Base-by-base conservation (phyloP, 2,113 vertebrate species). In the Sturnus vulgaris region DNA sequence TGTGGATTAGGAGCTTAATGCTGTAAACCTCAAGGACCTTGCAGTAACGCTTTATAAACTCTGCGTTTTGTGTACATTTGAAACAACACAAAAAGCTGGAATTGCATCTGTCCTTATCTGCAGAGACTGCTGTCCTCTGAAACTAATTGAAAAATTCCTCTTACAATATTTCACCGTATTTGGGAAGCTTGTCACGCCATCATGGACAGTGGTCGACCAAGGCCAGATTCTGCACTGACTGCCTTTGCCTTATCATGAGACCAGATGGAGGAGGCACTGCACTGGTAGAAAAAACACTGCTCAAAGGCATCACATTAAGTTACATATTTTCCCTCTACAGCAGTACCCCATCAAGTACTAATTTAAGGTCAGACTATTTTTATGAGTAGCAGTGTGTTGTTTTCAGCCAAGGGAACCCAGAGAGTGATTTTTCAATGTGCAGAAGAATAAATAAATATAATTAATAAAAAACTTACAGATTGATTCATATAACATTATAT, bases 61-160 rank as follows among this genome's bases (percentile, higher is more conserved):
- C 49, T 35, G 40, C 3, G 10, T 79, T 84, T 76, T 90, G 53
- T 79, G n/a, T 91, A 42, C 39, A 21, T 66, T 82, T 72, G 55
- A 89, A 93, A 50, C 61, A 77, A 69, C 3, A 0, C 61, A 35
- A 76, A 69, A 79, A 87, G n/a, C 28, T 77, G 37, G 55, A 92
- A 85, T 84, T 82, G 19, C 3, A 1, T 79, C 55, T 89, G 2
- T 72, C 50, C 46, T 93, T 91, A 40, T 72, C 40, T 46, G 65
- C 84, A 84, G 52, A 89, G 77, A 79, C 49, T 75, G 15, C 44
- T 93, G 49, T 61, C 37, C 37, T 92, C 72, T 85, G 57, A 78
- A 96, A 78, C 20, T 6, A 57, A 59, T 13, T 90, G 78, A 76
- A 87, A 65, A 91, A 70, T 47, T 95, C 87, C 33, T 77, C 50